Evolutionary conservation across 2,888 invertebrate genomes (phyloP).

Genomic region (Eupithecia inturbata): DNA sequence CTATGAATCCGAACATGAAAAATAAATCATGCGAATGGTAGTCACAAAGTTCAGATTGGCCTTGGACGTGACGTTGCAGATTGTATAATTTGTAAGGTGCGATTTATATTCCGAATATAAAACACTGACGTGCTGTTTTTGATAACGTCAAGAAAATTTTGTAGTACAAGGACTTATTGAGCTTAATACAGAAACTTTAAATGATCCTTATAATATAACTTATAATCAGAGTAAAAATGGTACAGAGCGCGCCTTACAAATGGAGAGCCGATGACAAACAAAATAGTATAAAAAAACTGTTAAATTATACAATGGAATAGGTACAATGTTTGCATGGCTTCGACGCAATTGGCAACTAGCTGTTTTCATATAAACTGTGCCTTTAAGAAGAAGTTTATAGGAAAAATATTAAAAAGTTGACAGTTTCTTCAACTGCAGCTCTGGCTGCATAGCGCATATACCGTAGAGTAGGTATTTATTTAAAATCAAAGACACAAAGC

Average conservation of each 20-base stretch:
- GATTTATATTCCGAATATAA: conserved; percentile 26
- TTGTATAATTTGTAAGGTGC: conserved; percentile 35
- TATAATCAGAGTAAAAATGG: background rate
- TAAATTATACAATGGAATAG: background rate
- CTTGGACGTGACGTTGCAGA: conserved; percentile 40
- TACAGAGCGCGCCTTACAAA: too few species aligned
- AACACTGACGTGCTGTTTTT: conserved; percentile 13
- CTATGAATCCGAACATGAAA: conserved; percentile 25
- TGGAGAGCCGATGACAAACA: background rate
- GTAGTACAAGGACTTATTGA: background rate
- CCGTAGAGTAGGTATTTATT: too few species aligned
- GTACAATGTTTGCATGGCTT: background rate
- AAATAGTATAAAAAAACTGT: background rate
- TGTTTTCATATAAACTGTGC: background rate
- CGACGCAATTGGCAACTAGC: background rate
- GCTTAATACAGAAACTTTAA: background rate
- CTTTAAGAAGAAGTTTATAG: too few species aligned
- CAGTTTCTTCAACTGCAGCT: too few species aligned
- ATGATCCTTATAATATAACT: background rate
- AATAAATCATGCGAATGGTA: conserved; percentile 34
- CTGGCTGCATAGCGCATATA: too few species aligned
- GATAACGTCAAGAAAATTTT: background rate
- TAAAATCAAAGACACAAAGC: background rate
- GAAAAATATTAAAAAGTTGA: too few species aligned
- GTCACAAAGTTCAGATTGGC: conserved; percentile 42